A percentile compares a stretch with the other conserved stretches of the same genome.
These are phyloP conservation scores for Brachionus calyciflorus DNA, from an alignment of 1,140 invertebrate species.

Conservation along the genomic window DNA sequence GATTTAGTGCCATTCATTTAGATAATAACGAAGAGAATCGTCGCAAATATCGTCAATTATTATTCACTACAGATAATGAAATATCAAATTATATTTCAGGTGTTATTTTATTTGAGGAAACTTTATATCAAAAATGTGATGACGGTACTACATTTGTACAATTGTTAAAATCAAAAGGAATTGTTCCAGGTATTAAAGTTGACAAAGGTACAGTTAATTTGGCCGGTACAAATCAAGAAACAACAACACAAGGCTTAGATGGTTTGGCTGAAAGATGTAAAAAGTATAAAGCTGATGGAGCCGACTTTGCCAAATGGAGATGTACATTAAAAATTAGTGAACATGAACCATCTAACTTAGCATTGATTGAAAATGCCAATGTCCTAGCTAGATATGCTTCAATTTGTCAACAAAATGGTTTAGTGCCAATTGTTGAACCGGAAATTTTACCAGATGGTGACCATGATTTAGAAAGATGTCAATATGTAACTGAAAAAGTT, in stretches of 20 bases:
- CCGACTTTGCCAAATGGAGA: conserved; percentile 97
- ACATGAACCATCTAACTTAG: conserved; percentile 80
- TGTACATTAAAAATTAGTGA: conserved; percentile 90
- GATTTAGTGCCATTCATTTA: conserved; percentile 60
- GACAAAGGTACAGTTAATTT: conserved; percentile 63
- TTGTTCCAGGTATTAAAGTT: conserved; percentile 65
- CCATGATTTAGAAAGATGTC: conserved; percentile 84
- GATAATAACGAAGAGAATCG: conserved; percentile 76
- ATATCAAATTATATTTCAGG: conserved; percentile 62
- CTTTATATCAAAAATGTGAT: conserved; percentile 79
- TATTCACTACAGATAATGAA: conserved; percentile 73
- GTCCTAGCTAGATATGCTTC: conserved; percentile 93
- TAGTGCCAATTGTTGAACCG: conserved; percentile 97
- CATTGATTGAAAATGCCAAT: conserved; percentile 89
- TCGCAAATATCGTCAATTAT: conserved; percentile 72
- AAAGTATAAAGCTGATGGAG: conserved; percentile 98
- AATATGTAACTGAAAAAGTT: conserved; percentile 68
- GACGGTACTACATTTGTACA: conserved; percentile 60
- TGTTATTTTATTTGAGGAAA: conserved; percentile 86
- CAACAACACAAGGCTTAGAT: conserved; percentile 91
- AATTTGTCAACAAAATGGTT: conserved; percentile 89
- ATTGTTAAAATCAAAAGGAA: conserved; percentile 60
- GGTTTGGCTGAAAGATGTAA: conserved; percentile 87
- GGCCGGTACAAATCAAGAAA: conserved; percentile 81
- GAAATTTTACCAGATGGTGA: conserved; percentile 83